Evolutionary conservation across 2,113 vertebrate genomes (phyloP).

Genomic region (Corynorhinus townsendii): DNA sequence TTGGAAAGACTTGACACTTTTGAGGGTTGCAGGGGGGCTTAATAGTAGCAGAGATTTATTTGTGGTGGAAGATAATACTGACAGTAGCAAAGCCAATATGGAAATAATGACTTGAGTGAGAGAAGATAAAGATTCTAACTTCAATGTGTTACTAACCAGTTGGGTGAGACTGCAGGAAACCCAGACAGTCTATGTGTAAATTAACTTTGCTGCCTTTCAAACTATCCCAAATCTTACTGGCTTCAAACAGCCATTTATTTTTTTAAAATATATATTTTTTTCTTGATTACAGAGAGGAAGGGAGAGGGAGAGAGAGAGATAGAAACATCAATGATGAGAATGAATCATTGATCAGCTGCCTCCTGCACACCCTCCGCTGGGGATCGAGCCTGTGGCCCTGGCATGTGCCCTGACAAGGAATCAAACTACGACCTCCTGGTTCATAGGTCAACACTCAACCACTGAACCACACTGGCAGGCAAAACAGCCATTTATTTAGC

Average conservation of each 20-base stretch:
- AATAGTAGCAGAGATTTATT: neutral
- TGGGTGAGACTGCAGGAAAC: neutral
- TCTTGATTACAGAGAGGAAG: too few species aligned
- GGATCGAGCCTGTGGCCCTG: too few species aligned
- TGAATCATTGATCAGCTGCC: too few species aligned
- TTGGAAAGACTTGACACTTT: neutral
- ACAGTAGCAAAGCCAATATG: neutral
- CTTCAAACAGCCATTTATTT: neutral
- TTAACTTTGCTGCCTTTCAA: neutral
- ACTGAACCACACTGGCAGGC: too few species aligned
- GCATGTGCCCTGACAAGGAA: too few species aligned
- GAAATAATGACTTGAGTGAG: neutral
- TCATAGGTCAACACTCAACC: too few species aligned
- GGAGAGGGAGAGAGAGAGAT: too few species aligned
- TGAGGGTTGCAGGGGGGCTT: neutral
- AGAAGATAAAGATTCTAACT: neutral
- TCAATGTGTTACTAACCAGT: neutral
- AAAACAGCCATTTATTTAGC: neutral
- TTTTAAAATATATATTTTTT: too few species aligned
- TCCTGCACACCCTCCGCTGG: too few species aligned
- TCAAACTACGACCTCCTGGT: too few species aligned
- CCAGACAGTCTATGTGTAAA: neutral
- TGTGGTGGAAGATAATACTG: neutral
- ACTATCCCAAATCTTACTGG: neutral
- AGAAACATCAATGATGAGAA: too few species aligned